Evolutionary conservation across 2,888 invertebrate species (phyloP).

Genomic region (Pinctada fucata): DNA sequence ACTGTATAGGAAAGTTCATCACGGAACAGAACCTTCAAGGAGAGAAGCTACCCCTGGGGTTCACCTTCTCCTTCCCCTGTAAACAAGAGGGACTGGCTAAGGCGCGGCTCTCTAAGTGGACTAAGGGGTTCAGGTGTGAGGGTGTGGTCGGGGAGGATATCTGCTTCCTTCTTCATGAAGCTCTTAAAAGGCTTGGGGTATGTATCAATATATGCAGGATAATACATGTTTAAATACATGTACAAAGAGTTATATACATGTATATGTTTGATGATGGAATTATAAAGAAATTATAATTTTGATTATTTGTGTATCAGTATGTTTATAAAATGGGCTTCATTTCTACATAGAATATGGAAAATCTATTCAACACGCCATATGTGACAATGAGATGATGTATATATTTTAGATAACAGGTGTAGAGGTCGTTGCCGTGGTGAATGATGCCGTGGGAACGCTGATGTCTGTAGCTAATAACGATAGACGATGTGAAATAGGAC

Average conservation of each 20-base stretch:
- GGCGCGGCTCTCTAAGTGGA: constrained; percentile 92
- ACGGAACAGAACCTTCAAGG: constrained; percentile 84
- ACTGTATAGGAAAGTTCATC: constrained; percentile 93
- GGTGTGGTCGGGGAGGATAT: constrained; percentile 95
- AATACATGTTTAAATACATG: background rate
- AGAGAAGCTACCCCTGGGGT: constrained; percentile 88
- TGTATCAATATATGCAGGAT: constrained; percentile 27
- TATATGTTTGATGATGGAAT: background rate
- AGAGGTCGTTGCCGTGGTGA: constrained; percentile 94
- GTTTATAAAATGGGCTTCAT: too few relatives aligned
- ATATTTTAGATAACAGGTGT: constrained; percentile 88
- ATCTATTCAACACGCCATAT: too few relatives aligned
- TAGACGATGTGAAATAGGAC: constrained; percentile 92
- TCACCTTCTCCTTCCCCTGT: constrained; percentile 96
- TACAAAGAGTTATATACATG: background rate
- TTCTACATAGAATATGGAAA: too few relatives aligned
- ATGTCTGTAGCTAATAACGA: constrained; percentile 99
- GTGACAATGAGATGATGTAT: background rate
- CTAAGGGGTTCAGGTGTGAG: constrained; percentile 95
- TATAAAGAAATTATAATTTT: background rate
- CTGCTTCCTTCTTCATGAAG: constrained; percentile 89
- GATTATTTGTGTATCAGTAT: too few relatives aligned
- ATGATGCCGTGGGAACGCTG: constrained; percentile 97
- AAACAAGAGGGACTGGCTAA: constrained; percentile 90
- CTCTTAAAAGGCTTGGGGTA: constrained; percentile 83